Conservation (phyloP, 2,888 invertebrate species). For the Diabrotica balteata region DNA sequence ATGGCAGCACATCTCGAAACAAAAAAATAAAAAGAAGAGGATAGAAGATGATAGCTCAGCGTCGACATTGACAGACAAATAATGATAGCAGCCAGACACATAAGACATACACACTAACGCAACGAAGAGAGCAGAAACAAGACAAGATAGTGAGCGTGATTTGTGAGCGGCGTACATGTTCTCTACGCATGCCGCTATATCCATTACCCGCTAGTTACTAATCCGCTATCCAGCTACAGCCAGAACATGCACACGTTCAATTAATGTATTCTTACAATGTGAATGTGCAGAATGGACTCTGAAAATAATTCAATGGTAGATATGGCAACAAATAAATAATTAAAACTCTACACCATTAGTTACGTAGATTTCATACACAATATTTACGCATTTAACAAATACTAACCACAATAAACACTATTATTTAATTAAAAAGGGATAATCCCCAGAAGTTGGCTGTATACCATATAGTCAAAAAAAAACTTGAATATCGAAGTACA, state of each 20-base stretch:
- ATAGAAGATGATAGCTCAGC: conserved; percentile 47
- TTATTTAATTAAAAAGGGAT: too few relatives aligned
- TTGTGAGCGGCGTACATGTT: conserved; percentile 44
- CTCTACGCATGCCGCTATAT: conserved; percentile 43
- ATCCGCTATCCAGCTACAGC: conserved; percentile 52
- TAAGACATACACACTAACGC: conserved; percentile 41
- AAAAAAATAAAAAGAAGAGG: conserved; percentile 14
- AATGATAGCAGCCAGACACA: conserved; percentile 44
- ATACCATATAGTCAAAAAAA: too few relatives aligned
- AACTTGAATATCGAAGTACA: too few relatives aligned
- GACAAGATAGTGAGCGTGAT: conserved; percentile 42
- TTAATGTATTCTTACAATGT: conserved; percentile 3
- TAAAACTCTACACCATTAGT: too few relatives aligned
- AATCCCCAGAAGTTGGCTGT: too few relatives aligned
- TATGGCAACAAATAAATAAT: too few relatives aligned
- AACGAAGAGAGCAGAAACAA: conserved; percentile 38
- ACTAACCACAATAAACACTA: too few relatives aligned
- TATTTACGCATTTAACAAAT: too few relatives aligned
- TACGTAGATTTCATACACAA: too few relatives aligned
- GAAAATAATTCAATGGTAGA: too few relatives aligned
- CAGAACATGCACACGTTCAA: conserved; percentile 40
- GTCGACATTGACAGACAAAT: conserved; percentile 51
- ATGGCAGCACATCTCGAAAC: conserved; percentile 15
- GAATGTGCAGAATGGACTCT: too few relatives aligned
- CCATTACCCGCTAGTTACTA: conserved; percentile 51